Evolutionary conservation across 2,797 vertebrate species (phyloP).

Genomic region (Thripadectes ignobilis): DNA sequence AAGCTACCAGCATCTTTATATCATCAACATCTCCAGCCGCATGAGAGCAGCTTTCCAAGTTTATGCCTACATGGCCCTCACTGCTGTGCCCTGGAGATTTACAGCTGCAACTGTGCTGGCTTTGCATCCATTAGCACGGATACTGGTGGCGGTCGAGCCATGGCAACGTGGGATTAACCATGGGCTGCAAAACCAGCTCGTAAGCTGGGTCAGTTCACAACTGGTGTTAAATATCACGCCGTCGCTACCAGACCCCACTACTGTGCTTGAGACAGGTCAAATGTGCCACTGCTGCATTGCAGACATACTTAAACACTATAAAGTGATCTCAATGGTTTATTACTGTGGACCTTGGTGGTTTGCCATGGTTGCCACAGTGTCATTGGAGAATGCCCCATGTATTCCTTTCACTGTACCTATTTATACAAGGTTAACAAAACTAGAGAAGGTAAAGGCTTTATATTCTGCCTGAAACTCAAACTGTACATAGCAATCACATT

Average conservation of each 20-base stretch:
- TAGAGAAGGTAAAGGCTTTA: neutral
- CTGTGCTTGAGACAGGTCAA: neutral
- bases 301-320: neutral
- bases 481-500: neutral
- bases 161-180: neutral
- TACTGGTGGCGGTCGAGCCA: neutral
- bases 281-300: neutral
- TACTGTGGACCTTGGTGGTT: neutral
- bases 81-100: neutral
- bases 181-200: neutral
- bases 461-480: neutral
- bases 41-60: neutral
- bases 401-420: neutral
- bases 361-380: neutral
- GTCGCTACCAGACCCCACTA: neutral
- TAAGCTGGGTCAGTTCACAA: conserved; percentile 14
- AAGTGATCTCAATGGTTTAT: neutral
- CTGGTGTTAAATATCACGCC: neutral
- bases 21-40: neutral
- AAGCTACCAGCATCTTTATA: neutral
- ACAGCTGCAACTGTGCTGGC: neutral
- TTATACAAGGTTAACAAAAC: neutral
- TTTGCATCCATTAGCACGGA: neutral
- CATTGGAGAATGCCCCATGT: neutral
- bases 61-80: neutral